Evolutionary conservation across 2,888 invertebrate genomes (phyloP).

Genomic region (Polydrusus cervinus): DNA sequence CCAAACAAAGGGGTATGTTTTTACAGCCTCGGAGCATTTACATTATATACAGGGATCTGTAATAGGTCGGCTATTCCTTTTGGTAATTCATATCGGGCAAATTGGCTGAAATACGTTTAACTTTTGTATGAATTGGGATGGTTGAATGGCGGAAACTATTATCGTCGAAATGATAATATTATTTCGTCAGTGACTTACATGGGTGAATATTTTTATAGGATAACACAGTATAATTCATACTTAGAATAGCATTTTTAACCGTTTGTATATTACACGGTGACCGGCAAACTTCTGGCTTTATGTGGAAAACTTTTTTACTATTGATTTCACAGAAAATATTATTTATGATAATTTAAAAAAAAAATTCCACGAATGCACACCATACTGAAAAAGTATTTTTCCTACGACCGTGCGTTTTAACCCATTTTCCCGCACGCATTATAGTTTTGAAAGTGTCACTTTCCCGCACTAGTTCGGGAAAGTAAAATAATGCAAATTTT

Average conservation of each 20-base stretch:
- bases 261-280: not conserved
- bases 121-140: constrained; percentile 12
- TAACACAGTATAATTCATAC: not conserved
- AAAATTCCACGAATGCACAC: too few relatives aligned
- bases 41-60: constrained; percentile 50
- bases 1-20: constrained; percentile 67
- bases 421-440: too few relatives aligned
- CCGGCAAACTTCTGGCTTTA: too few relatives aligned
- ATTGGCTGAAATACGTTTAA: constrained; percentile 2
- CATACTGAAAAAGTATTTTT: too few relatives aligned
- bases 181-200: constrained; percentile 17
- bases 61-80: constrained; percentile 1
- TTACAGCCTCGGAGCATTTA: constrained; percentile 62
- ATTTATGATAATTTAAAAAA: too few relatives aligned
- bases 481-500: too few relatives aligned
- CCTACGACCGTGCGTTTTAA: too few relatives aligned
- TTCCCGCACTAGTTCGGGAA: too few relatives aligned
- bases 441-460: too few relatives aligned
- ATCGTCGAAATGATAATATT: constrained; percentile 21
- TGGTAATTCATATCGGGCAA: not conserved
- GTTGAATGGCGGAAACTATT: constrained; percentile 14
- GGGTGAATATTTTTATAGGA: constrained; percentile 9
- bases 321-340: too few relatives aligned
- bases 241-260: not conserved
- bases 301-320: too few relatives aligned